These are phyloP conservation scores for Hyperopisus bebe DNA, from an alignment of 2,113 vertebrate genomes.

Conservation along the genomic window DNA sequence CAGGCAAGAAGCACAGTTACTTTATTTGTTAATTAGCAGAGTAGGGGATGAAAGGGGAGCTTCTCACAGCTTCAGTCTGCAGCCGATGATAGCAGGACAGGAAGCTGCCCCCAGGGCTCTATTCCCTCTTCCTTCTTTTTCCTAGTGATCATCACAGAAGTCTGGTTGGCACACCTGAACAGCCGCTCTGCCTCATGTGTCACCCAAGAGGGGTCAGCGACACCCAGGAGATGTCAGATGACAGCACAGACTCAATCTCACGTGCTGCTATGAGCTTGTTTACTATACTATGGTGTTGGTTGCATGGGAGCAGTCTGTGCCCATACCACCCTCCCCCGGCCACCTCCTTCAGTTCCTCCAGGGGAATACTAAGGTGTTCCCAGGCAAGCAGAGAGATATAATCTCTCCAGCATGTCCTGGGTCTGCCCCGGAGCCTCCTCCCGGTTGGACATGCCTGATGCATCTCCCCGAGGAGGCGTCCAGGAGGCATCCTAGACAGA, in stretches of 20 bases:
- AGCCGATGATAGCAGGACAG: constrained; percentile 19
- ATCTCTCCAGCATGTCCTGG: not conserved
- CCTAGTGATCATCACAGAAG: constrained; percentile 9
- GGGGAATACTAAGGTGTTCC: not conserved
- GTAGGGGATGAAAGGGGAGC: constrained; percentile 65
- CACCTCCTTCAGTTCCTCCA: not conserved
- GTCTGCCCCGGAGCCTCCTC: not conserved
- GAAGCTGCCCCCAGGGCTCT: constrained; percentile 39
- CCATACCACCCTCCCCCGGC: not conserved
- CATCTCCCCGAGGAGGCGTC: not conserved
- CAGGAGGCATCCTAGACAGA: not conserved
- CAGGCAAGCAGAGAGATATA: not conserved
- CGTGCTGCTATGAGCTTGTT: not conserved
- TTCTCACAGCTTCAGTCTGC: constrained; percentile 49
- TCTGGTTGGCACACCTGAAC: not conserved
- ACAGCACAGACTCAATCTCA: not conserved
- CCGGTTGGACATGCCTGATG: not conserved
- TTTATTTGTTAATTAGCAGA: constrained; percentile 89
- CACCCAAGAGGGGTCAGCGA: not conserved
- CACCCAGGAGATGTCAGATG: not conserved
- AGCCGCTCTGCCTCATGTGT: not conserved
- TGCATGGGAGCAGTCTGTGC: not conserved
- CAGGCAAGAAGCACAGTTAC: constrained; percentile 74
- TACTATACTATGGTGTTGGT: not conserved
- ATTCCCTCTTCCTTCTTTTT: constrained; percentile 56